Base-by-base conservation (phyloP, 2,113 vertebrate species). In the Diglossa brunneiventris region DNA sequence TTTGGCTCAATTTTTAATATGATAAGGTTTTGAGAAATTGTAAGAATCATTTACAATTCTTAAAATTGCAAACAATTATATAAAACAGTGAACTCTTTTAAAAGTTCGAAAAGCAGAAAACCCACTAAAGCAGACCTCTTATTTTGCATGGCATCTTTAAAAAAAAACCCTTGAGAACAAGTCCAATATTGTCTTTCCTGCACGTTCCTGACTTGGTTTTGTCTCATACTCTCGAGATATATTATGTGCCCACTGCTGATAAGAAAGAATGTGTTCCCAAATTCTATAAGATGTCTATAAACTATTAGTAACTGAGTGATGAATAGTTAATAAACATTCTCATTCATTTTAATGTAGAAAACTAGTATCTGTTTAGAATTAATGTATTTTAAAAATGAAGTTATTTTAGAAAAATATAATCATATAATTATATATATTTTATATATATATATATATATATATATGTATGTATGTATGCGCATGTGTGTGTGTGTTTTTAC, bases 391-490 rank as follows among this genome's bases (percentile, higher is more conserved):
- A 16, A 33, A 74, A 37, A 30, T 8, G 7, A 4, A 14, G 20
- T 11, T 61, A 4, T 10, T 70, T 47, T 23, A 84, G 31, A 81
- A 90, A 61, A 49, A 23, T 47, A 47, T 42, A 42, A 42, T 42
- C 14, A 11, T 9, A 21, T 13, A 16, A 31, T 72, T 58, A 8
- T 24, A 16, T 46, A 21, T 23, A 11, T 47, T n/a, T n/a, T 46
- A 46, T 46, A 11, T 11, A 22, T 22, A 12, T 47, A 7, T 46
- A 46, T 46, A 20, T 11, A 44, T 21, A 46, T 46, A 21, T 23
- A 11, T 47, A 13, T 47, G 11, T 23, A 8, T 13, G 3, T 8
- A 7, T 11, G 4, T 53, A 2, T 3, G 1, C 20, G 2, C 10
- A 0, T 30, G 3, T 10, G 4, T 33, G 10, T 39, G 18, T 49